Evolutionary conservation across 2,797 vertebrate species (phyloP), one percentile per base, ranked within the genome.

Genomic region (Bradypodion ventrale): DNA sequence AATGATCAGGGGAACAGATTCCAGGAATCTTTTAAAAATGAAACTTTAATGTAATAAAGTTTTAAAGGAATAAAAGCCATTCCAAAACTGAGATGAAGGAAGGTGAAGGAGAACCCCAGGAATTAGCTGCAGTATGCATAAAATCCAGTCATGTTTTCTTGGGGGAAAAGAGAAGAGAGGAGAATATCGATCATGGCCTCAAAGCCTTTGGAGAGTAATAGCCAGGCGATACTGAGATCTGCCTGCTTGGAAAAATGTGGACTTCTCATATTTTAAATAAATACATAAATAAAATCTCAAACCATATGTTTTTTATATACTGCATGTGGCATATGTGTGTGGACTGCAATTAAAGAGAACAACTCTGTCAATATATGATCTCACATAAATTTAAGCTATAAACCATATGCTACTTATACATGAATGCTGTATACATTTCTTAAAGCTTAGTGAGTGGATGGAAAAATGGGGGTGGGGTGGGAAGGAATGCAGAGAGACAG

Each of bases 351-450:
- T 85, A 85, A 85, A 82, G 84, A 77, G 84, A 82, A 82, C 83
- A 85, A 85, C 74, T 82, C 77, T 63, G 79, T 85, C 84, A 85
- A 85, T 85, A 85, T 77, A 85, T 85, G 79, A 85, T 85, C 84
- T 85, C 84, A 85, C 56, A 72, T 85, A 75, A 85, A 85, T 82
- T 85, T 77, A 81, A 82, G 80, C 84, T 85, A 85, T 82, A 85
- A 82, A 85, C 73, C 84, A 85, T 77, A 82, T 85, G 84, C 84
- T 85, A 82, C 84, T 72, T 81, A 85, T 52, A 70, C 72, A 81
- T 75, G 63, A 81, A 81, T 62, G 40, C 78, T 81, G 63, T 76
- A 85, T 81, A 82, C 75, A 82, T 82, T 82, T 81, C 63, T 77
- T 74, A 46, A 77, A 46, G 52, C 32, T 52, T 76, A 77, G 32